A percentile compares a stretch with the other conserved stretches of the same genome.
Evolutionary conservation across 2,797 vertebrate genomes (phyloP).

Genomic region (Gallinago nigripennis): DNA sequence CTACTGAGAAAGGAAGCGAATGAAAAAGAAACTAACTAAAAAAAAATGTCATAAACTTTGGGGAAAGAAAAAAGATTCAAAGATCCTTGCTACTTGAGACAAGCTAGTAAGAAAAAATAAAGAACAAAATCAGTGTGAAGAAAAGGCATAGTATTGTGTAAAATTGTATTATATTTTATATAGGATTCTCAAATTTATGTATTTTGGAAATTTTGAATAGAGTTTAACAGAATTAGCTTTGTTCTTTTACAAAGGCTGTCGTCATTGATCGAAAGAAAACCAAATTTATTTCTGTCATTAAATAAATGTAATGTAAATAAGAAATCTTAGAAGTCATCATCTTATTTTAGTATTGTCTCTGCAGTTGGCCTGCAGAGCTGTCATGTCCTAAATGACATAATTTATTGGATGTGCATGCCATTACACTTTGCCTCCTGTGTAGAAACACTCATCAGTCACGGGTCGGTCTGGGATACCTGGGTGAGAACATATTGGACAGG

Average conservation of each 20-base stretch:
- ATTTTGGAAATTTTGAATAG: background rate
- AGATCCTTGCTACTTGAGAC: background rate
- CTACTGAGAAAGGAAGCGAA: background rate
- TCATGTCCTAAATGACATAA: background rate
- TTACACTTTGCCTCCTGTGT: background rate
- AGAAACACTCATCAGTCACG: background rate
- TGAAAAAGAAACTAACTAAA: background rate
- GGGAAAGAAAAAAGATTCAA: background rate
- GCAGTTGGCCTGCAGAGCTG: background rate
- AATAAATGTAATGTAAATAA: background rate
- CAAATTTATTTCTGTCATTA: background rate
- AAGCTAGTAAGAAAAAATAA: background rate
- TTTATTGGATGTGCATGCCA: background rate
- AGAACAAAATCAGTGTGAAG: background rate
- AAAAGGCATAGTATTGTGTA: background rate
- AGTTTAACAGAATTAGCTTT: background rate
- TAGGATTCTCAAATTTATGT: background rate
- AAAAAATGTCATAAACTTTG: background rate
- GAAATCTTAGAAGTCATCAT: background rate
- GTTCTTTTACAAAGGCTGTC: background rate
- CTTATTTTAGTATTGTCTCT: background rate
- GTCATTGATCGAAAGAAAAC: background rate
- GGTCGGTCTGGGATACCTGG: background rate
- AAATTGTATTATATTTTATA: background rate
- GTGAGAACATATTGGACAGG: background rate